Evolutionary conservation across 2,113 vertebrate species (phyloP), one percentile per base, ranked within the genome.

Genomic region (Limnothrissa miodon): DNA sequence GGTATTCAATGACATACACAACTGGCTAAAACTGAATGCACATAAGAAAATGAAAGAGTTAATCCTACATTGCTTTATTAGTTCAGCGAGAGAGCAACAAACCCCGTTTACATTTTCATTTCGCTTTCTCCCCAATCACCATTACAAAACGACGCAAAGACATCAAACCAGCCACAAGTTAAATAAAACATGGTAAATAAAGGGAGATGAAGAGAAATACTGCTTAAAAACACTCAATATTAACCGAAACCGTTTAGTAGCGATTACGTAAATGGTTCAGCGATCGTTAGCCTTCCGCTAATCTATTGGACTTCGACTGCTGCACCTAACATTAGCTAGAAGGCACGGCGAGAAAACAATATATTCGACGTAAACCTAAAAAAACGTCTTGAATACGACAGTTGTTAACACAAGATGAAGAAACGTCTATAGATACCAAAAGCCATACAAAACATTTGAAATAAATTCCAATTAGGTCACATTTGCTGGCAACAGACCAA

Each of bases 401-500:
- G 33, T 36, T 36, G 11, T 10, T 36, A 11, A 13, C 15, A 0
- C 29, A 29, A 4, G 4, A 13, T 11, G 15, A 21, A 36, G 4
- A 36, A 70, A 3, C 4, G 29, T 17, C 29, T 74, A 74, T 0
- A 62, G 6, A 13, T 4, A 74, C 17, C 13, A 17, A 23, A 36
- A 74, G 2, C 21, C 66, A 36, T 10, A 33, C 11, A 62, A 5
- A 36, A 3, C 13, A 0, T 74, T 13, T 36, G 5, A 25, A 74
- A 3, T 36, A 4, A 15, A 17, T 33, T 36, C 15, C 29, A 66
- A 1, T 17, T 82, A 81, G 79, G 81, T 86, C 79, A 79, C 78
- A 39, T 45, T 83, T 36, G 85, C 62, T 85, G 82, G 87, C 87
- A 83, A 0, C 9, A 25, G 56, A 93, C 83, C 92, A 94, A 94